Percentiles rank a stretch among this genome's conserved stretches.
Conservation (phyloP, 2,797 vertebrate genomes). For the Bucorvus abyssinicus region DNA sequence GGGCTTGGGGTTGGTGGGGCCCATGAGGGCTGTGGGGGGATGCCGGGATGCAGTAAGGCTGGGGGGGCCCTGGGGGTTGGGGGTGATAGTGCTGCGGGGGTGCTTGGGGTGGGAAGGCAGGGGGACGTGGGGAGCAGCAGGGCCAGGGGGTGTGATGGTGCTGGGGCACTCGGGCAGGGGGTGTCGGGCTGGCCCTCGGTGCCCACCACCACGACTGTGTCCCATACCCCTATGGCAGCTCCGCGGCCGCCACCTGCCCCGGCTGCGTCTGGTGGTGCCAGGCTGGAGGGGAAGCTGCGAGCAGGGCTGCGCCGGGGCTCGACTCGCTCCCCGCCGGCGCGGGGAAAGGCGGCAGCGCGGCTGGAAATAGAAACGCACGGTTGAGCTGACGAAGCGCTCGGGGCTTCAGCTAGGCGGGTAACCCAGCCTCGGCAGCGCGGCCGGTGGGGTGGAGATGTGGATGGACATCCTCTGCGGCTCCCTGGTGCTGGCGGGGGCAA, state of each 20-base stretch:
- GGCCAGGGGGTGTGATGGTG: too few relatives aligned
- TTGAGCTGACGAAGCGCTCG: not conserved
- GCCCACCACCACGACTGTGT: not conserved
- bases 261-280: fast-evolving
- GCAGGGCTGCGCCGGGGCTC: not conserved
- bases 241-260: not conserved
- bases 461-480: not conserved
- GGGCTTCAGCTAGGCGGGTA: not conserved
- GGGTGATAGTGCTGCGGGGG: not conserved
- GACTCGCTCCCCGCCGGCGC: not conserved
- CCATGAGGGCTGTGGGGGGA: not conserved
- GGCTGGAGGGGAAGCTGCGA: not conserved
- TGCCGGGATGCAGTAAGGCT: not conserved
- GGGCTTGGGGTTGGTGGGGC: not conserved
- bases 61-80: not conserved
- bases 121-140: not conserved
- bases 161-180: not conserved
- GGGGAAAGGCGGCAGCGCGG: not conserved
- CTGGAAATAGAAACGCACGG: slow-evolving; percentile 13
- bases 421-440: not conserved
- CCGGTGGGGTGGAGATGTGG: not conserved
- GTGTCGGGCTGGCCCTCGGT: not conserved
- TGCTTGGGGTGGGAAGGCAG: not conserved
- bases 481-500: fast-evolving
- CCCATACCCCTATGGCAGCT: not conserved